These are phyloP conservation scores for Anolis apletophallus DNA, from an alignment of 2,797 vertebrate genomes.

Conservation along the genomic window DNA sequence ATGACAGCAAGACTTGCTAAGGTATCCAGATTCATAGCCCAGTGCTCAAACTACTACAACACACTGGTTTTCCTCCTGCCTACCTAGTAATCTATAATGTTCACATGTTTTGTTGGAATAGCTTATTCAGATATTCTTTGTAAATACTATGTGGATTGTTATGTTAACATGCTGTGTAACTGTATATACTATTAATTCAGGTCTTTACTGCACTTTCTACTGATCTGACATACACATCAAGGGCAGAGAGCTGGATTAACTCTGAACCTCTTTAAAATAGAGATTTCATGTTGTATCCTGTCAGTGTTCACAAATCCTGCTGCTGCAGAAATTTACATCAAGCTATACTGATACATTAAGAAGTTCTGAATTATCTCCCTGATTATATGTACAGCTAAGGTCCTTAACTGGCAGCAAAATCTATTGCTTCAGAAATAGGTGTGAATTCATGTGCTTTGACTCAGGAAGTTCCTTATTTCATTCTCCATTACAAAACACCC, in stretches of 20 bases:
- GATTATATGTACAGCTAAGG: neutral
- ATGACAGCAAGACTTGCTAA: no score
- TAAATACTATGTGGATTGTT: neutral
- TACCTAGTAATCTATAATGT: neutral
- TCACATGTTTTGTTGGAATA: neutral
- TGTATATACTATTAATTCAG: neutral
- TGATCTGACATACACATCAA: neutral
- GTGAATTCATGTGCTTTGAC: neutral
- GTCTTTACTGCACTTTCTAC: neutral
- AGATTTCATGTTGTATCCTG: neutral
- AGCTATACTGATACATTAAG: neutral
- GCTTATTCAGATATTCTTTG: neutral
- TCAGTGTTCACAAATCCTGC: neutral
- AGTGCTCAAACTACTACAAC: no score
- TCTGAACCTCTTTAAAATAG: neutral
- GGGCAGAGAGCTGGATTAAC: neutral
- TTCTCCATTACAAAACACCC: neutral
- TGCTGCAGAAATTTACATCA: neutral
- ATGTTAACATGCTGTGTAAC: constrained; percentile 3
- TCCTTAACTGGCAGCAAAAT: neutral
- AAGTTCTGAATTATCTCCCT: constrained; percentile 2
- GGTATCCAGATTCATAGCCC: no score
- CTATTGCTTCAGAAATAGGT: neutral
- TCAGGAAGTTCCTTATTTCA: no score
- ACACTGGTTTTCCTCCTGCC: no score